Percentiles rank a stretch among this genome's conserved stretches.
phyloP scores from a whole-genome alignment of 2,888 invertebrate genomes.

The Caradrina kadenii region DNA sequence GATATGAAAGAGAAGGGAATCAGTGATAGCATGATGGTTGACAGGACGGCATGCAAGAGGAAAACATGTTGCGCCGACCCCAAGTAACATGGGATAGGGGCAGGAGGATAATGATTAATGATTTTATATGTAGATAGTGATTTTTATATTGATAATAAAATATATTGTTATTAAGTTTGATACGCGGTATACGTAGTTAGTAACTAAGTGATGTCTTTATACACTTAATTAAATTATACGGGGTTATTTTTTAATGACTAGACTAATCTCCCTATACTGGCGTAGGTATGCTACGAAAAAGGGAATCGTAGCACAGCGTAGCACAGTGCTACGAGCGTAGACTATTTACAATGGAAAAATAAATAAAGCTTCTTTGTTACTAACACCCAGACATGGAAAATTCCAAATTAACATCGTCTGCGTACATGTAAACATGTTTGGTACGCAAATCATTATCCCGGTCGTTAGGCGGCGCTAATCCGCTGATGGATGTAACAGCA shows the following conservation, averaged over 20 bases:
- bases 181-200: no score
- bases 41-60: no score
- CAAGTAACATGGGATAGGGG: no score
- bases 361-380: not conserved
- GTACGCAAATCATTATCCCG: constrained; percentile 58
- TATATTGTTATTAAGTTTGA: no score
- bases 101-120: no score
- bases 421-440: constrained; percentile 52
- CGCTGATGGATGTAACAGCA: constrained; percentile 56
- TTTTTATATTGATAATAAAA: no score
- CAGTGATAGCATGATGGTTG: no score
- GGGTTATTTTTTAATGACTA: not conserved
- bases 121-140: no score
- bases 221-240: no score
- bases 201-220: no score
- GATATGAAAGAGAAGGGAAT: no score
- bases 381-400: constrained; percentile 2
- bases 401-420: constrained; percentile 33
- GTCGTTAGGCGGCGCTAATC: constrained; percentile 57
- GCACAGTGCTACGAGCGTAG: constrained; percentile 24
- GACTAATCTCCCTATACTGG: not conserved
- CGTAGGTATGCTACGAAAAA: constrained; percentile 37
- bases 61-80: no score
- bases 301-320: constrained; percentile 30
- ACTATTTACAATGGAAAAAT: not conserved